Evolutionary conservation across 2,888 invertebrate genomes (phyloP).

Genomic region (Lamellibrachia satsuma): DNA sequence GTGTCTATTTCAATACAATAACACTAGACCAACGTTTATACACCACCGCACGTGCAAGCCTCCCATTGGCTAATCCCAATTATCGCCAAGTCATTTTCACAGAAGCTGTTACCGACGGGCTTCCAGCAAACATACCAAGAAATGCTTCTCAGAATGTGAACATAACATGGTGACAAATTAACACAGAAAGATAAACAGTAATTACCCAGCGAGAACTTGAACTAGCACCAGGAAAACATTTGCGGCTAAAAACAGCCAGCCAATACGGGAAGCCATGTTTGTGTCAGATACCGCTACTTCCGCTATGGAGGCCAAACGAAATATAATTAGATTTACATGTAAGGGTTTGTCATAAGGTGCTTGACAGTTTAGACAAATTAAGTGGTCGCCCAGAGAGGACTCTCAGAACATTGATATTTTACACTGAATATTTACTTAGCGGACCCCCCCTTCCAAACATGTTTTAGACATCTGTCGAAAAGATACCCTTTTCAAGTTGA

Average conservation of each 20-base stretch:
- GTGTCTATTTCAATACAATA: background rate
- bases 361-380: too few species aligned
- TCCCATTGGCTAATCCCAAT: slow-evolving; percentile 13
- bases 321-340: background rate
- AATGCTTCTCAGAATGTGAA: slow-evolving; percentile 39
- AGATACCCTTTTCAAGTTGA: too few species aligned
- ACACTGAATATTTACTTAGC: too few species aligned
- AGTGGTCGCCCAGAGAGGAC: too few species aligned
- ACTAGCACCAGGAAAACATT: slow-evolving; percentile 43
- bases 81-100: background rate
- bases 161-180: background rate
- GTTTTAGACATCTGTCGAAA: too few species aligned
- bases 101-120: background rate
- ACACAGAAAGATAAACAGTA: background rate
- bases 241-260: slow-evolving; percentile 38
- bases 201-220: slow-evolving; percentile 48
- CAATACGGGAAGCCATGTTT: slow-evolving; percentile 48
- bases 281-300: slow-evolving; percentile 21
- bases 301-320: background rate
- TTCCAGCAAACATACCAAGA: slow-evolving; percentile 22
- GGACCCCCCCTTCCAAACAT: too few species aligned
- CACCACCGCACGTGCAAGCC: background rate
- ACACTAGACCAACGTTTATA: background rate
- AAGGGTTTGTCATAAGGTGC: too few species aligned
- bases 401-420: too few species aligned